Percentiles rank a stretch among this genome's conserved stretches.
phyloP scores from a whole-genome alignment of 2,113 vertebrate genomes.

The Leucoraja erinaceus region DNA sequence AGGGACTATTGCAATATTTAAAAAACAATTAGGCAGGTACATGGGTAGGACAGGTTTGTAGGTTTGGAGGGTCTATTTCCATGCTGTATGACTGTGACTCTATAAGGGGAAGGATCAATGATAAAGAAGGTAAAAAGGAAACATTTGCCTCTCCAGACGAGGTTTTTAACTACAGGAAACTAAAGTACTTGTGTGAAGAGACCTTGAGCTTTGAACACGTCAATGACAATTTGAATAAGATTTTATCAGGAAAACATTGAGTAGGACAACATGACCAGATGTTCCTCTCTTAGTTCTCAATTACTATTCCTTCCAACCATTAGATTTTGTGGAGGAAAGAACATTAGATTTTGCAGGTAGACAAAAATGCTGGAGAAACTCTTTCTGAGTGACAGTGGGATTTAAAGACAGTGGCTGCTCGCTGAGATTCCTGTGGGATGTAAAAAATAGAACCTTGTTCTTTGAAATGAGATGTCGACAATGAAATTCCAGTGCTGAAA shows the following conservation, averaged over 20 bases:
- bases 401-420: too few relatives aligned
- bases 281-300: neutral
- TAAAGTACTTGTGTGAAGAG: neutral
- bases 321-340: too few relatives aligned
- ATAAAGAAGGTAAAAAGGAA: neutral
- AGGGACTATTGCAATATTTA: too few relatives aligned
- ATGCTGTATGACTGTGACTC: too few relatives aligned
- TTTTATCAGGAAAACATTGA: neutral
- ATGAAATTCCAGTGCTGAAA: neutral
- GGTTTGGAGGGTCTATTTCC: too few relatives aligned
- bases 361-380: too few relatives aligned
- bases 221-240: neutral
- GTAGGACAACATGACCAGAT: neutral
- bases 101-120: neutral
- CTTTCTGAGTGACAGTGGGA: neutral
- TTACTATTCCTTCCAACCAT: neutral
- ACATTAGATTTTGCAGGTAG: neutral
- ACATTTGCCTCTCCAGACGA: neutral
- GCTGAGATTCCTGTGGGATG: too few relatives aligned
- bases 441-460: neutral
- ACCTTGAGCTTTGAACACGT: neutral
- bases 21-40: too few relatives aligned
- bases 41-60: too few relatives aligned
- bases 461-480: neutral
- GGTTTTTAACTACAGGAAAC: neutral